Conservation (phyloP, 2,888 invertebrate species). For the Protula sp. region DNA sequence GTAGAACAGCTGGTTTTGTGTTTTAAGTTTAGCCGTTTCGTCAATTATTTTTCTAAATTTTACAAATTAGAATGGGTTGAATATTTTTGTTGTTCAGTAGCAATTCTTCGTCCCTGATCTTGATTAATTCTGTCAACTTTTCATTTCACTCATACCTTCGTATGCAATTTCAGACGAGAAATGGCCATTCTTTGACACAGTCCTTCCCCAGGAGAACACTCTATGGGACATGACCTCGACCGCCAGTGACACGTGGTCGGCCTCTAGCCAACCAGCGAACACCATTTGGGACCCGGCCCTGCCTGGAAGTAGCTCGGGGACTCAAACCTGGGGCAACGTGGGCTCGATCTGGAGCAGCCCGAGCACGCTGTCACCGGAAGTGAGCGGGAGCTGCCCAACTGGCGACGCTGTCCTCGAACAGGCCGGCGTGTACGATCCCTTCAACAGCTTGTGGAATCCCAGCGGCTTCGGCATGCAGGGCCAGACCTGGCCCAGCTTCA, state of each 20-base stretch:
- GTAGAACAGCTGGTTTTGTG: no score
- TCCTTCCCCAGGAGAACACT: constrained; percentile 34
- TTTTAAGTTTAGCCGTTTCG: no score
- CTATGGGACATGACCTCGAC: constrained; percentile 43
- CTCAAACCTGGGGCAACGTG: no score
- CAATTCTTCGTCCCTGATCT: no score
- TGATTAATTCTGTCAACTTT: no score
- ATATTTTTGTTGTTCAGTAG: no score
- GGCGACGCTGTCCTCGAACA: not conserved
- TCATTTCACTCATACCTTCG: not conserved
- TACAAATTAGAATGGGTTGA: no score
- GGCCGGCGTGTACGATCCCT: constrained; percentile 18
- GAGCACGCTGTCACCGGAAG: no score
- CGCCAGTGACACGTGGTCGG: constrained; percentile 16
- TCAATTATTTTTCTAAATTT: no score
- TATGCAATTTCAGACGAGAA: constrained; percentile 21
- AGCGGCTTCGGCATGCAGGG: constrained; percentile 5
- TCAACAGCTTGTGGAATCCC: constrained; percentile 26
- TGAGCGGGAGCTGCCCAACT: not conserved
- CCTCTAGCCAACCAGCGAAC: not conserved
- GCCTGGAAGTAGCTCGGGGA: constrained; percentile 1
- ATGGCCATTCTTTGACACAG: constrained; percentile 51
- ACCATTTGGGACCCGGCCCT: not conserved
- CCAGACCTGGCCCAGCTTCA: no score
- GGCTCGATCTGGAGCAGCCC: no score